phyloP scores from a whole-genome alignment of 2,113 vertebrate genomes.

The Emydura subglobosa region DNA sequence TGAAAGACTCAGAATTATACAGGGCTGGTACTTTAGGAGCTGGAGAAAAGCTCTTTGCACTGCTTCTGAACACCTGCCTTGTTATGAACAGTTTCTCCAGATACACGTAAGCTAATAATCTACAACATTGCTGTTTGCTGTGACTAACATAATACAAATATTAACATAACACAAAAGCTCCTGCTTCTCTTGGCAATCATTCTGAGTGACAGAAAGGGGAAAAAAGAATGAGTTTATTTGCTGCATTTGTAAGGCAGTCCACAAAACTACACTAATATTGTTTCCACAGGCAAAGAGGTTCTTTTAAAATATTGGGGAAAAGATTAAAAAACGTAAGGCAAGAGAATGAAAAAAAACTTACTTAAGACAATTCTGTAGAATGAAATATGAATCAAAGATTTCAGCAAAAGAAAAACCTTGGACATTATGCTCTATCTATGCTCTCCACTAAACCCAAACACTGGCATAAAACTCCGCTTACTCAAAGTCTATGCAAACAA shows the following conservation, averaged over 20 bases:
- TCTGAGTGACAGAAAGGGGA: neutral
- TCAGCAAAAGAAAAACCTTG: neutral
- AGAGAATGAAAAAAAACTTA: neutral
- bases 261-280: neutral
- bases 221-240: neutral
- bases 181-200: neutral
- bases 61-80: neutral
- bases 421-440: neutral
- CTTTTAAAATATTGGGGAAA: neutral
- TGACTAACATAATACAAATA: neutral
- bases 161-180: neutral
- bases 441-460: neutral
- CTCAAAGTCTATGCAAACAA: neutral
- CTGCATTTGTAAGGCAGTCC: neutral
- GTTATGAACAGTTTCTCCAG: neutral
- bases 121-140: neutral
- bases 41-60: neutral
- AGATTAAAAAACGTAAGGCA: neutral
- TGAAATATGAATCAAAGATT: neutral
- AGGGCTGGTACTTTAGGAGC: neutral
- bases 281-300: neutral
- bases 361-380: neutral
- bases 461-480: neutral
- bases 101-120: neutral
- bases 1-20: conserved; percentile 4